phyloP scores from a whole-genome alignment of 2,113 vertebrate genomes.

The Empidonax traillii region DNA sequence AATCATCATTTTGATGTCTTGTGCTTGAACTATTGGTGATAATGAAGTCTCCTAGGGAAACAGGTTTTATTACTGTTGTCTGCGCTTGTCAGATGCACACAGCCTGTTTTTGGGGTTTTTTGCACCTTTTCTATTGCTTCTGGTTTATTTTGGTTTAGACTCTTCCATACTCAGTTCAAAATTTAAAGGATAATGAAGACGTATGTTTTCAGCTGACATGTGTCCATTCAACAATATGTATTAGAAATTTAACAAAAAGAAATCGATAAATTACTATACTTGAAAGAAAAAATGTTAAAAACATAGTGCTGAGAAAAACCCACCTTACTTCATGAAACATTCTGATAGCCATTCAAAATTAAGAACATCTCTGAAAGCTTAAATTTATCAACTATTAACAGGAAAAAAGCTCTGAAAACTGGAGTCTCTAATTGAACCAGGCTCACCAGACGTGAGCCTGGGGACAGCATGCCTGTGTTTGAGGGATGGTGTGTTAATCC shows the following conservation, averaged over 20 bases:
- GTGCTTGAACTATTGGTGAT: neutral
- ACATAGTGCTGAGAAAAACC: neutral
- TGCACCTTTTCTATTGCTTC: neutral
- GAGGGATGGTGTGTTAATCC: neutral
- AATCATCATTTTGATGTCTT: neutral
- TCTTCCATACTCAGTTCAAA: neutral
- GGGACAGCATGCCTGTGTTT: neutral
- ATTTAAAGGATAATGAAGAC: neutral
- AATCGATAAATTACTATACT: neutral
- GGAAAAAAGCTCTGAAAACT: neutral
- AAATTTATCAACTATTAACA: neutral
- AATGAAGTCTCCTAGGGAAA: neutral
- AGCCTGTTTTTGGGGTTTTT: neutral
- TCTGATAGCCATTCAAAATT: neutral
- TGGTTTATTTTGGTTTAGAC: neutral
- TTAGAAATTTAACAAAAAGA: neutral
- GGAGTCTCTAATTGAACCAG: neutral
- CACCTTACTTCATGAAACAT: neutral
- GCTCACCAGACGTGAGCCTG: neutral
- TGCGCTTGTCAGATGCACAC: accelerated
- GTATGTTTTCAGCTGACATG: neutral
- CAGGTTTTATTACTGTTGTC: neutral
- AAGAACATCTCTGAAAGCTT: neutral
- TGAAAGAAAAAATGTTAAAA: neutral
- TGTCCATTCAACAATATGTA: accelerated